Evolutionary conservation across 2,113 vertebrate species (phyloP), one percentile per base, ranked within the genome.

Genomic region (Perognathus longimembris): DNA sequence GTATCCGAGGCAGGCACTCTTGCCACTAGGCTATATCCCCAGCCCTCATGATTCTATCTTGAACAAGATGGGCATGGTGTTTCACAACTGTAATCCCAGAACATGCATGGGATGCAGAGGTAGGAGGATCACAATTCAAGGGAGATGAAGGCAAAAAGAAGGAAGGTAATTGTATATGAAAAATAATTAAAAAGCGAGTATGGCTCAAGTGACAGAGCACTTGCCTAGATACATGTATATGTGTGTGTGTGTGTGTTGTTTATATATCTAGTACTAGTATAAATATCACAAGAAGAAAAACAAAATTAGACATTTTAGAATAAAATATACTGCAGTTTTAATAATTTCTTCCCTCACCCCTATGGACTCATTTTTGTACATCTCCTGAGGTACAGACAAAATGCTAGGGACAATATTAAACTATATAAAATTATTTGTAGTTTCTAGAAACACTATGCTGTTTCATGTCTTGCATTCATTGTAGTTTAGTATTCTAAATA

Each of bases 401-500:
- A 81, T 36, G 88, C 69, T 85, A 30, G 30, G 92, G 34, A 74
- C 30, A 40, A 92, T 34, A 92, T 9, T 85, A 42, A 66, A 88
- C 50, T 14, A 86, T 1, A 76, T 1, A 69, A 45, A 85, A 67
- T 38, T 77, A 77, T 30, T 38, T 82, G 30, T 30, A 84, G 30
- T 92, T 93, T 38, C 21, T 57, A 90, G 63, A 92, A 86, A 95
- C 45, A 69, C 57, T 81, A 42, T 64, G 22, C 6, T 74, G 2
- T 83, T 85, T 90, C 70, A 95, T 54, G 26, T 32, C 9, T 77
- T 85, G 28, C 15, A 81, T 82, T 84, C 63, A 85, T 9, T 78
- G 4, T 57, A 76, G n/a, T 89, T 93, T 30, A 87, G 34, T 38
- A 90, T 77, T 95, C 34, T 85, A 42, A 64, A 88, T 85, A 42